Evolutionary conservation across 2,888 invertebrate species (phyloP).

Genomic region (Brachyopa scutellaris): DNA sequence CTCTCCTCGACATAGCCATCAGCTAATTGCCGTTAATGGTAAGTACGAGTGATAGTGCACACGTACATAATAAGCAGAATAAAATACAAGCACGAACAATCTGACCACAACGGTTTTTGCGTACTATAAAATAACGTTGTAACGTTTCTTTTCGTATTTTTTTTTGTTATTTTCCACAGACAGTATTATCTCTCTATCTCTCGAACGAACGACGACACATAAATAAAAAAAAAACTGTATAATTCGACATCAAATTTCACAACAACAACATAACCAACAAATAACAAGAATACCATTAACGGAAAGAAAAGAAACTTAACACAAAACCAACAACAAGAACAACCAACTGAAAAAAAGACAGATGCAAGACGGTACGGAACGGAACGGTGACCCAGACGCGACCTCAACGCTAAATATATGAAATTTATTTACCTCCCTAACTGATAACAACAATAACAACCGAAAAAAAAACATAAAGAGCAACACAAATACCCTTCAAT

Average conservation of each 20-base stretch:
- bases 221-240: conserved; percentile 23
- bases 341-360: conserved; percentile 48
- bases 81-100: conserved; percentile 4
- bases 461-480: conserved; percentile 3
- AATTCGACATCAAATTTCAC: conserved; percentile 54
- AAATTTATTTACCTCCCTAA: conserved; percentile 15
- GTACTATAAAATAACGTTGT: conserved; percentile 18
- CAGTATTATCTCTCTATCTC: conserved; percentile 47
- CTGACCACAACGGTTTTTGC: conserved; percentile 23
- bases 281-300: conserved; percentile 49
- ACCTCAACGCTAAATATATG: conserved; percentile 38
- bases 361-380: conserved; percentile 50
- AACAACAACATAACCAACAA: conserved; percentile 29
- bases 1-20: conserved; percentile 16
- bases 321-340: conserved; percentile 15
- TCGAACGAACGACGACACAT: conserved; percentile 55
- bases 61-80: not conserved
- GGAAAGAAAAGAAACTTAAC: conserved; percentile 29
- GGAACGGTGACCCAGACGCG: conserved; percentile 62
- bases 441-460: conserved; percentile 27
- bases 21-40: conserved; percentile 31
- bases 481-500: conserved; percentile 13
- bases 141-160: conserved; percentile 45
- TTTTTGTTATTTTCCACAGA: conserved; percentile 61
- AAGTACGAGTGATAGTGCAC: conserved; percentile 54